These are phyloP conservation scores for Bacillus rossius DNA, from an alignment of 1,140 invertebrate genomes.

Conservation along the genomic window DNA sequence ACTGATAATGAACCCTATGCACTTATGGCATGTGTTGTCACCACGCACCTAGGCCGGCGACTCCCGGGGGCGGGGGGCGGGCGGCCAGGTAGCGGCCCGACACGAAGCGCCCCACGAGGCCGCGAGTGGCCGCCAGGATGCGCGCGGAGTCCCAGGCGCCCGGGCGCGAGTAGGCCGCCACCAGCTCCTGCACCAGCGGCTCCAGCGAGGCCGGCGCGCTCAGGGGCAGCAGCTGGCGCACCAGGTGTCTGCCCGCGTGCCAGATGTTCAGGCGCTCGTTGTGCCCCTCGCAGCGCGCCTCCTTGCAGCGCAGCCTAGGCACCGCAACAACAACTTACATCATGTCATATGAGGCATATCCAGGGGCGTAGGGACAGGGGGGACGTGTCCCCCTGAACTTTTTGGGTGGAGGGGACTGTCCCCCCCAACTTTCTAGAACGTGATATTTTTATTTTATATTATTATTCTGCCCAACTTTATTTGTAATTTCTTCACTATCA, in stretches of 20 bases:
- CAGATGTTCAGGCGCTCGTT: slow-evolving; percentile 45
- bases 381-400: too few relatives aligned
- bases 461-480: too few relatives aligned
- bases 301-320: slow-evolving; percentile 25
- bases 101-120: slow-evolving; percentile 32
- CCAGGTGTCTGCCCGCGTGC: slow-evolving; percentile 43
- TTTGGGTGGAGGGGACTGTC: too few relatives aligned
- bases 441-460: too few relatives aligned
- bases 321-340: too few relatives aligned
- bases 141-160: slow-evolving; percentile 24
- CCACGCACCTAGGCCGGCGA: neutral
- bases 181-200: slow-evolving; percentile 31
- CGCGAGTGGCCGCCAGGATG: slow-evolving; percentile 32
- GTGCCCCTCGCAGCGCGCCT: slow-evolving; percentile 37
- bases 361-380: too few relatives aligned
- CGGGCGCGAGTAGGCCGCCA: slow-evolving; percentile 32
- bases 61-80: neutral
- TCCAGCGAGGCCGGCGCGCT: slow-evolving; percentile 36
- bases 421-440: too few relatives aligned
- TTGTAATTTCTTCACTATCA: too few relatives aligned
- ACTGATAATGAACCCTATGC: too few relatives aligned
- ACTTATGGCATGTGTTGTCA: too few relatives aligned
- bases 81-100: slow-evolving; percentile 34
- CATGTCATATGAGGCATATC: too few relatives aligned
- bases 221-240: slow-evolving; percentile 40